These are phyloP conservation scores for Drosophila diplacantha DNA, from an alignment of 2,888 invertebrate species.

Conservation along the genomic window DNA sequence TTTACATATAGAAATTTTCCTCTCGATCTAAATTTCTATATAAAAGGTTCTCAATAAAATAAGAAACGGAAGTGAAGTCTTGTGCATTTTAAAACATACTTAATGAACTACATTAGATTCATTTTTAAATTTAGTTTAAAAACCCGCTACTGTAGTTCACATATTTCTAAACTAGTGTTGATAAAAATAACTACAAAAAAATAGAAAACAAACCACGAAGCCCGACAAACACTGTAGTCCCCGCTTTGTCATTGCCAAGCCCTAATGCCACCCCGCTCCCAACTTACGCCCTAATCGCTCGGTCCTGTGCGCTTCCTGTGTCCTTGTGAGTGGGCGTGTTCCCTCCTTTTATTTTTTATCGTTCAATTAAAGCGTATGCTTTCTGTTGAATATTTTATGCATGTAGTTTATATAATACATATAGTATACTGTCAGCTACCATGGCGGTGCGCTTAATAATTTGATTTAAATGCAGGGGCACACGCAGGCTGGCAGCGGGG, in stretches of 20 bases:
- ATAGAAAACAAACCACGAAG: conserved; percentile 5
- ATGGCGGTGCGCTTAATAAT: conserved; percentile 50
- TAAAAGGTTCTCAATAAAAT: no score
- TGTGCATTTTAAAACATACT: no score
- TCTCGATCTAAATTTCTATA: no score
- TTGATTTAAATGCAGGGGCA: conserved; percentile 56
- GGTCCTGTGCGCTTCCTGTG: conserved; percentile 16
- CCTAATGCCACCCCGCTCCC: conserved; percentile 3
- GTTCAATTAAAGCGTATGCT: conserved; percentile 35
- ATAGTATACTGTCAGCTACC: conserved; percentile 10
- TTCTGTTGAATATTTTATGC: conserved; percentile 50
- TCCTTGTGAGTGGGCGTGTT: conserved; percentile 18
- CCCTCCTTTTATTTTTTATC: conserved; percentile 13
- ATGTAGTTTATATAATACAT: conserved; percentile 40
- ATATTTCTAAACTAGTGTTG: conserved; percentile 5
- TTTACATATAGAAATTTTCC: no score
- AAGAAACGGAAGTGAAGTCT: no score
- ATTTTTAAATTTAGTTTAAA: not conserved
- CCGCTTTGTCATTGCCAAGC: conserved; percentile 23
- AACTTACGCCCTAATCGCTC: conserved; percentile 30
- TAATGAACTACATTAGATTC: no score
- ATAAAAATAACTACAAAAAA: not conserved
- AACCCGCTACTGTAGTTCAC: not conserved
- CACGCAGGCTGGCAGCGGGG: conserved; percentile 11
- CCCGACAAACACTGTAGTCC: conserved; percentile 7